phyloP scores from a whole-genome alignment of 92 coral and sea anemone species.

The Epizoanthus stellaris region DNA sequence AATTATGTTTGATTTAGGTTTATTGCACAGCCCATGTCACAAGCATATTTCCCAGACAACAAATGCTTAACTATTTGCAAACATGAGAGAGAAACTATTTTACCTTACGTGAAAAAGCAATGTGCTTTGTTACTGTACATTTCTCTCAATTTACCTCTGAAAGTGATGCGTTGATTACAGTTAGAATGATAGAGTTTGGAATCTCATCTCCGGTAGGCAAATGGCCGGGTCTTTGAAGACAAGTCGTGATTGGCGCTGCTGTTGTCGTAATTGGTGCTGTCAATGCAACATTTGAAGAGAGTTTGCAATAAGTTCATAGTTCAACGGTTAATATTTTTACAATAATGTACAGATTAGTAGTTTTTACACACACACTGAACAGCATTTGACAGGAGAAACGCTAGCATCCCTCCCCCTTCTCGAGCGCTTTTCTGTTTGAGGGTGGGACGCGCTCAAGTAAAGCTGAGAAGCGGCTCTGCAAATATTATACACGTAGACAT shows the following conservation, averaged over 20 bases:
- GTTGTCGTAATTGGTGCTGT: conserved; percentile 1
- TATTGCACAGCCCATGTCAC: too few species aligned
- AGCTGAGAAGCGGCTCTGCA: too few species aligned
- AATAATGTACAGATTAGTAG: too few species aligned
- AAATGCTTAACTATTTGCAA: not conserved
- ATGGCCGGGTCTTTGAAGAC: conserved; percentile 10
- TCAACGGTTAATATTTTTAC: too few species aligned
- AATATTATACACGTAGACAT: too few species aligned
- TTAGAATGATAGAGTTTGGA: conserved; percentile 20
- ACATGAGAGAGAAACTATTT: not conserved
- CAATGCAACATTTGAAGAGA: not conserved
- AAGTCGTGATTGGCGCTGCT: conserved; percentile 7
- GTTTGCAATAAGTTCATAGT: too few species aligned
- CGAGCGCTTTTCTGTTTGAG: too few species aligned
- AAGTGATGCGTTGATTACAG: conserved; percentile 3
- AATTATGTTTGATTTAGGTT: too few species aligned
- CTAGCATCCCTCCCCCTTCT: too few species aligned
- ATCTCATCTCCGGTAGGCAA: conserved; percentile 9
- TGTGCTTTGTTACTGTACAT: not conserved
- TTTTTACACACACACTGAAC: too few species aligned
- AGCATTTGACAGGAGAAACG: too few species aligned
- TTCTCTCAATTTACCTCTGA: conserved; percentile 2
- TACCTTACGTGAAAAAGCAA: not conserved
- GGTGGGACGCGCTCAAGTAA: too few species aligned
- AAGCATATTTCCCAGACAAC: not conserved